A percentile compares a stretch with the other conserved stretches of the same genome.
Conservation (phyloP, 2,113 vertebrate species). For the Ageneiosus marmoratus region DNA sequence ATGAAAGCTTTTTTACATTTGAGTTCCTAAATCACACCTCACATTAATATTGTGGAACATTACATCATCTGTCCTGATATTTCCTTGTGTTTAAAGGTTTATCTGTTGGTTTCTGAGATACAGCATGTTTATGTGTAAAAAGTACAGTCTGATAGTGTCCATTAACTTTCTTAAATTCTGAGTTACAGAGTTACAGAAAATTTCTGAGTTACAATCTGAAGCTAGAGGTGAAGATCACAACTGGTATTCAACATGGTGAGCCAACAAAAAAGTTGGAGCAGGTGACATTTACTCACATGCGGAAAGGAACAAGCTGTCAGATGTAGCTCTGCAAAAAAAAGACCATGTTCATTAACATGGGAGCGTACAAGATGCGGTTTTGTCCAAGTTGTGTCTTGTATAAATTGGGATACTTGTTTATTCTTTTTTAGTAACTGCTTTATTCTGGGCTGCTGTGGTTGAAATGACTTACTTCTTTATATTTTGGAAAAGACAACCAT, state of each 20-base stretch:
- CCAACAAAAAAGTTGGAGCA: neutral
- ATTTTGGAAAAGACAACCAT: neutral
- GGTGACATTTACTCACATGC: neutral
- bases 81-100: neutral
- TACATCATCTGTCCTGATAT: neutral
- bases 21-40: conserved; percentile 4
- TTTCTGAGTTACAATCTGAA: neutral
- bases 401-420: neutral
- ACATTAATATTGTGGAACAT: conserved; percentile 10
- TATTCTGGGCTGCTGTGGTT: neutral
- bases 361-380: neutral
- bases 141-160: neutral
- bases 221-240: neutral
- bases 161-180: neutral
- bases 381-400: neutral
- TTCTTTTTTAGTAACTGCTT: neutral
- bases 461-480: neutral
- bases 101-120: neutral
- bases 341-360: neutral
- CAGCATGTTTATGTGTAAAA: neutral
- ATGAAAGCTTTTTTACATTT: conserved; percentile 43
- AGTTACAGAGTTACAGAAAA: too few species aligned
- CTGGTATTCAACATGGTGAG: neutral
- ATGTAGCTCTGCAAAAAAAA: neutral
- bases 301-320: neutral